Evolutionary conservation across 2,888 invertebrate genomes (phyloP), one percentile per base, ranked within the genome.

Genomic region (Hirtodrosophila alboralis): DNA sequence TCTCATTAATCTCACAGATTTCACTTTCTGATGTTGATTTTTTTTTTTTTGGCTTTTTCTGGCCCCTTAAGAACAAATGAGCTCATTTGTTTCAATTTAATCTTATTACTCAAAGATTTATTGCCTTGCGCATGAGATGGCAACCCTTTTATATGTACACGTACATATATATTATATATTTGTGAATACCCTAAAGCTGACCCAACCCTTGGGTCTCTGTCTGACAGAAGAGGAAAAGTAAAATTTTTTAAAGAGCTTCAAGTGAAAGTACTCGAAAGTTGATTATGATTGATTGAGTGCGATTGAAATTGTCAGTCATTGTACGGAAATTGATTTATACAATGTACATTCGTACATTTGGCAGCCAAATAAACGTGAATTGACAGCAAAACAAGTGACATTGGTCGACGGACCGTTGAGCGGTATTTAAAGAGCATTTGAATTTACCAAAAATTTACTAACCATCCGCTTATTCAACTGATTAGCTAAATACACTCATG

Each of bases 71-170:
- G 31, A 51, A 59, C 64, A 78, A 81, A 81, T 78, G 78, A 75
- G 75, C 78, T 78, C 78, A 78, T 78, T 78, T 78, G 78, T 81
- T 78, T 78, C 66, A 77, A 78, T 78, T 78, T 81, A 75, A 78
- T 78, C 81, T 60, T 75, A 75, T 81, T 72, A 78, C 61, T 45
- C 53, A 53, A 69, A 78, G 80, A 78, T 78, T 78, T 81, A 78
- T 78, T 78, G 78, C 75, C 56, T 54, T 58, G 52, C 60, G 72
- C 78, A 66, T 69, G 75, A 66, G 60, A 53, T 58, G 78, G 43
- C 51, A 75, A 78, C 72, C 78, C 72, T 62, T 77, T 60, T 36
- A 38, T 47, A 27, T 44, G 48, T 38, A n/a, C n/a, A n/a, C n/a
- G n/a, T n/a, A n/a, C n/a, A n/a, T n/a, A n/a, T n/a, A n/a, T n/a